Evolutionary conservation across 64 coral and sea anemone genomes (phyloP), one percentile per base, ranked within the genome.

Genomic region (Porites australiensis): DNA sequence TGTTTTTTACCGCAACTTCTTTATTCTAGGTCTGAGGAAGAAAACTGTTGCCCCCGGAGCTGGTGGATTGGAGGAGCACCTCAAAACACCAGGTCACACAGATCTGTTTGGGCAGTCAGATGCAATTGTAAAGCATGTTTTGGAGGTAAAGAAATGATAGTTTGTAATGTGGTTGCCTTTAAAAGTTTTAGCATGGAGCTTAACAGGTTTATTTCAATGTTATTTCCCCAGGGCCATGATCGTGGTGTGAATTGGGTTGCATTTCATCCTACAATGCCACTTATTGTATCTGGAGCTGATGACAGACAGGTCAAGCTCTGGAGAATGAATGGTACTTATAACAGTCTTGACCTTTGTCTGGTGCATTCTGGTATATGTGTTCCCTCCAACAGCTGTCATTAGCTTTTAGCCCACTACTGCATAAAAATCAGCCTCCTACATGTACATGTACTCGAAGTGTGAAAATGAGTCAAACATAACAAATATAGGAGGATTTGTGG

Each of bases 191-290:
- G 7, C 1, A 12, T 57, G 12, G 12, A 0, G 54, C 1, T 57
- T 57, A 57, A 57, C 1, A 57, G 54, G 3, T 7, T 57, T 57
- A 57, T 9, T 37, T 9, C 54, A 57, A 12, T 14, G 58, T 23
- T 62, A 20, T 80, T 5, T 79, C 15, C 23, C n/a, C 68, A 98
- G 97, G 97, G 97, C 72, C 97, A 98, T 93, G 97, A 98, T 44
- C 75, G 97, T 82, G 97, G 97, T 48, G 97, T 98, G 4, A 98
- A 98, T 91, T 98, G 97, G 97, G 97, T 98, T n/a, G 82, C 97
- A 5, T 98, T 98, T 70, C 97, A 98, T 83, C 97, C 97, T 2
- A 93, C 91, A 10, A 98, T 98, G 97, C 97, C 97, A 7, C 84
- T 98, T 2, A 95, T 98, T 85, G 97, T 98, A 9, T 98, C 97